Evolutionary conservation across 2,888 invertebrate genomes (phyloP).

Genomic region (Euspilapteryx auroguttella): DNA sequence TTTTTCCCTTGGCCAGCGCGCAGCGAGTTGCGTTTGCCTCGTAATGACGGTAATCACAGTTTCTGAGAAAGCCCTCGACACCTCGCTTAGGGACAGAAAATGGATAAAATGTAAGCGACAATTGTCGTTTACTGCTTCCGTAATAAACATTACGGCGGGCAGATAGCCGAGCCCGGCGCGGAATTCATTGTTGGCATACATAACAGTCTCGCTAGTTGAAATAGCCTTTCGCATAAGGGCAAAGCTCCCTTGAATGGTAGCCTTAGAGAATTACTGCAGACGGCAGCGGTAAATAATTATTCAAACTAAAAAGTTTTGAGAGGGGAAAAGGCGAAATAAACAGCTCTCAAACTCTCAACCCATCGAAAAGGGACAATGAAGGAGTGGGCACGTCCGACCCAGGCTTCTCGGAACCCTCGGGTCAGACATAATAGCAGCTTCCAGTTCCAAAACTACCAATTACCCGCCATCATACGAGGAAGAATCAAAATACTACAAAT

Average conservation of each 20-base stretch:
- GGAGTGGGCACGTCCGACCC: neutral
- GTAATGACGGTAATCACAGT: slow-evolving; percentile 13
- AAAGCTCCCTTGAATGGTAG: too few species aligned
- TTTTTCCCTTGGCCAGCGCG: too few species aligned
- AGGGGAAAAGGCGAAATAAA: neutral
- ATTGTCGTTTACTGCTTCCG: slow-evolving; percentile 7
- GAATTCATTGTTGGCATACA: neutral
- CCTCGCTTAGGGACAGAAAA: slow-evolving; percentile 6
- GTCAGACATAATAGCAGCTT: slow-evolving; percentile 29
- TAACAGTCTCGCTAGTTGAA: too few species aligned
- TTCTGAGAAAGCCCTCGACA: slow-evolving; percentile 11
- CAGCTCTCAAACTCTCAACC: neutral
- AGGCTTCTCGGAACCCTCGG: slow-evolving; percentile 11
- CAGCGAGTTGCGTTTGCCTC: slow-evolving; percentile 12
- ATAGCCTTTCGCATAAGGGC: neutral
- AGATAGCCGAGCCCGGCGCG: neutral
- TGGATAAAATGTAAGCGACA: slow-evolving; percentile 11
- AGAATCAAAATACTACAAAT: slow-evolving; percentile 46
- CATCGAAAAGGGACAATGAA: neutral
- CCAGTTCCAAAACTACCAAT: slow-evolving; percentile 25
- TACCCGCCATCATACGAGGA: slow-evolving; percentile 28
- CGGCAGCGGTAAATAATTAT: too few species aligned
- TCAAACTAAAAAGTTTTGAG: too few species aligned
- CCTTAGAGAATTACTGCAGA: too few species aligned
- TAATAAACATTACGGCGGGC: slow-evolving; percentile 1